A percentile compares a stretch with the other conserved stretches of the same genome.
Conservation (phyloP, 2,888 invertebrate genomes). For the Meta bourneti region DNA sequence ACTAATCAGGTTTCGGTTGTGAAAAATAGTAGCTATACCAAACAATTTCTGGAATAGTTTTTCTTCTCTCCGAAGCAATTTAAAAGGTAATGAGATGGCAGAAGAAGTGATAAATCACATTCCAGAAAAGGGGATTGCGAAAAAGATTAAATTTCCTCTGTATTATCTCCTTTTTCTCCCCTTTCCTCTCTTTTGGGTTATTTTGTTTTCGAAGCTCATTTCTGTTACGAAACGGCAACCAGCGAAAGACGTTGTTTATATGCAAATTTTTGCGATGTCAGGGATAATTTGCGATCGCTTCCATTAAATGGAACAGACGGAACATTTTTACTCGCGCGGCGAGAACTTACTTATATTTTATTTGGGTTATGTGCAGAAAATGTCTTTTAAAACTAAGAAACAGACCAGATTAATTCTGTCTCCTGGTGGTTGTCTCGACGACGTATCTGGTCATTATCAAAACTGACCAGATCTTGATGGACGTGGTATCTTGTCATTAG, state of each 20-base stretch:
- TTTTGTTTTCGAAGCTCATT: slow-evolving; percentile 40
- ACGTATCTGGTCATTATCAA: too few species aligned
- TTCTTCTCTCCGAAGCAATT: slow-evolving; percentile 39
- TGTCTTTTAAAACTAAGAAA: too few species aligned
- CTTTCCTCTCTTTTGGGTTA: not conserved
- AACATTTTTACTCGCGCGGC: not conserved
- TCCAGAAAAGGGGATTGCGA: not conserved
- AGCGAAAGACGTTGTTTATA: slow-evolving; percentile 3
- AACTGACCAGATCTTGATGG: too few species aligned
- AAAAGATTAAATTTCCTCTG: slow-evolving; percentile 53
- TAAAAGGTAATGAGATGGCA: slow-evolving; percentile 66
- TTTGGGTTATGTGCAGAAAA: not conserved
- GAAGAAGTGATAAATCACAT: slow-evolving; percentile 59
- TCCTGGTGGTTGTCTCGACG: too few species aligned
- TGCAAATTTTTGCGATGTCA: slow-evolving; percentile 38
- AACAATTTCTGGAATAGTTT: slow-evolving; percentile 9
- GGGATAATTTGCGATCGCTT: slow-evolving; percentile 26
- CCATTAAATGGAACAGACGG: not conserved
- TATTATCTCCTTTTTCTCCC: slow-evolving; percentile 7
- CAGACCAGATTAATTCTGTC: too few species aligned
- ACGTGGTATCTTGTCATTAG: too few species aligned
- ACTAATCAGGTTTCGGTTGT: slow-evolving; percentile 19
- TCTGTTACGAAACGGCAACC: slow-evolving; percentile 32
- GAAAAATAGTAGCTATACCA: not conserved
- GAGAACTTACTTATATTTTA: not conserved